Base-by-base conservation (phyloP, 2,888 invertebrate species). In the Torymus aiolomorphi region DNA sequence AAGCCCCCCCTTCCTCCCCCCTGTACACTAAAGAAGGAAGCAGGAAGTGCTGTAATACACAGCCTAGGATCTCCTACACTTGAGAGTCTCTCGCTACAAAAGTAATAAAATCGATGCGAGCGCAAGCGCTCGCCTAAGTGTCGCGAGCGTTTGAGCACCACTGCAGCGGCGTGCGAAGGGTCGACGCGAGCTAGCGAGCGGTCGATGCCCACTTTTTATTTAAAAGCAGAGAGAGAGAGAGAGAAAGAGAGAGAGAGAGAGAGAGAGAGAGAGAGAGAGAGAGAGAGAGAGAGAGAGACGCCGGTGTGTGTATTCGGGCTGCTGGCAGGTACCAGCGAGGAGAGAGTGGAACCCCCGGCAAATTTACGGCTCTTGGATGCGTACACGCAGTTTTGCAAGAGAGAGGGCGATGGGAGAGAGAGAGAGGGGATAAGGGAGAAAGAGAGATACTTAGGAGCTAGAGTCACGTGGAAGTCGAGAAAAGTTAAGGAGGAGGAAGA, bases 151-250 rank as follows among this genome's bases (percentile, higher is more conserved):
- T 8, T 77, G 80, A 80, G 80, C 74, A 73, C 80, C 80, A 59
- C 80, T 80, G 42, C 42, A 42, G 42, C 42, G 8, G 42, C 42
- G 80, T 52, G 11, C 1, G 13, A 74, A 77, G 80, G 80, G 77
- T 80, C 73, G 70, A 61, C 63, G 10, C 61, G 14, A 62, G 16
- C 52, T 57, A 31, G 73, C 61, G 52, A 24, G 13, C 73, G 72
- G 80, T 73, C 76, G 72, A 69, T 76, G 76, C 72, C 76, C 80
- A 69, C 76, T 80, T 80, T 80, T 80, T 80, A 80, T 80, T 71
- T 65, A 70, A 70, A 69, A 49, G 49, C n/a, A 51, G 56, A 65
- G 66, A 54, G 80, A 71, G 79, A 73, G 61, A 63, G 75, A 80
- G 78, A 80, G 76, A 59, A 51, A 65, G n/a, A n/a, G n/a, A 51